Evolutionary conservation across 1,140 invertebrate species (phyloP).

Genomic region (Drosophila busckii): DNA sequence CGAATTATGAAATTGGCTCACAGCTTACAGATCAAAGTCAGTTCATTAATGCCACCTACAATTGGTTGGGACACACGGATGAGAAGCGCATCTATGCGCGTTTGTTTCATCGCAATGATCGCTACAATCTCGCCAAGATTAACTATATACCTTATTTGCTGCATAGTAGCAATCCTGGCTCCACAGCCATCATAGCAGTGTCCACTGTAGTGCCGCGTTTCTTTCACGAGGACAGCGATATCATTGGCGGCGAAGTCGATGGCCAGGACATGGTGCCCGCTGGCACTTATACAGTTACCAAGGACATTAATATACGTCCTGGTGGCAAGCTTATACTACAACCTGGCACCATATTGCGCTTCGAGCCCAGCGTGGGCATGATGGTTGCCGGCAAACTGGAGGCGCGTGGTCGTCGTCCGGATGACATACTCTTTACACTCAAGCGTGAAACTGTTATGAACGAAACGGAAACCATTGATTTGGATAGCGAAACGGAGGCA

Average conservation of each 20-base stretch:
- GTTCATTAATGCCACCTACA: slow-evolving; percentile 94
- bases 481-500: slow-evolving; percentile 76
- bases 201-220: slow-evolving; percentile 89
- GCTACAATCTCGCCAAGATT: slow-evolving; percentile 94
- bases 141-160: slow-evolving; percentile 91
- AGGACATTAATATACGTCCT: slow-evolving; percentile 94
- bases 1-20: slow-evolving; percentile 94
- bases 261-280: slow-evolving; percentile 87
- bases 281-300: slow-evolving; percentile 91
- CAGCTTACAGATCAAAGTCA: slow-evolving; percentile 96
- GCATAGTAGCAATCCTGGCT: slow-evolving; percentile 90
- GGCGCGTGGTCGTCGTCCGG: slow-evolving; percentile 87
- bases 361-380: slow-evolving; percentile 95
- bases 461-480: slow-evolving; percentile 79
- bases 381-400: slow-evolving; percentile 96
- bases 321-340: slow-evolving; percentile 91
- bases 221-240: slow-evolving; percentile 82
- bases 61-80: slow-evolving; percentile 92
- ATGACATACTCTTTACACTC: slow-evolving; percentile 87
- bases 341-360: slow-evolving; percentile 91
- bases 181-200: slow-evolving; percentile 81
- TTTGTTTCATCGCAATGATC: slow-evolving; percentile 93
- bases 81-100: slow-evolving; percentile 89
- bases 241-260: slow-evolving; percentile 93
- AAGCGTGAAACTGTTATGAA: slow-evolving; percentile 86